These are phyloP conservation scores for Pomacea canaliculata DNA, from an alignment of 2,888 invertebrate species.

Conservation along the genomic window DNA sequence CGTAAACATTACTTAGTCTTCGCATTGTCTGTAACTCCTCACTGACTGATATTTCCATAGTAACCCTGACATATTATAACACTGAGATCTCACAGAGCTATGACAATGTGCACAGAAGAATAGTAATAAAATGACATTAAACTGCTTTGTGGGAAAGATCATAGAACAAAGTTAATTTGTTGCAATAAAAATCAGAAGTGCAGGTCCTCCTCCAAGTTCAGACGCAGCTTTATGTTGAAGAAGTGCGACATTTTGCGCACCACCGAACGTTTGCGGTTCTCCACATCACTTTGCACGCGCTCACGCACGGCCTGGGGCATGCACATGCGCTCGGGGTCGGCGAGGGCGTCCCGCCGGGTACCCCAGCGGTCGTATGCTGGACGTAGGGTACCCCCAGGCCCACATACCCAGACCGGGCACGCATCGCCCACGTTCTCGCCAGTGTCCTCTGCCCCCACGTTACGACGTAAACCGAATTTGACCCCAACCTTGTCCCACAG, in stretches of 20 bases:
- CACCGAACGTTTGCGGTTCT: conserved; percentile 38
- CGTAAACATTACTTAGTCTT: no score
- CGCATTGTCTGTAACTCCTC: no score
- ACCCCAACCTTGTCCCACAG: conserved; percentile 12
- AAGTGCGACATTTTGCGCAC: conserved; percentile 41
- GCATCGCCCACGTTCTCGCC: not conserved
- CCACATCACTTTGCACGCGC: conserved; percentile 43
- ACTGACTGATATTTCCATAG: no score
- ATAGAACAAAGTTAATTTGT: no score
- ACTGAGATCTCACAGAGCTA: no score
- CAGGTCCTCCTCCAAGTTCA: conserved; percentile 49
- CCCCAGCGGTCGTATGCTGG: conserved; percentile 21
- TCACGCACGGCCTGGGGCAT: conserved; percentile 48
- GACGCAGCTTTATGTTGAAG: conserved; percentile 37
- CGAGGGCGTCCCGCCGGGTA: conserved; percentile 42
- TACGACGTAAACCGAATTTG: conserved; percentile 2
- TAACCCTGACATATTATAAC: no score
- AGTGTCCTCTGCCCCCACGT: not conserved
- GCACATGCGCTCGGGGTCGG: conserved; percentile 47
- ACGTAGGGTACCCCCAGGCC: not conserved
- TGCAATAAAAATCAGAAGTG: no score
- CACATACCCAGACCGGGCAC: not conserved
- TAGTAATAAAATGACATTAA: no score
- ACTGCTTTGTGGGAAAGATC: no score
- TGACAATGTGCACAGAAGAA: no score